These are phyloP conservation scores for Lasius fuliginosus DNA, from an alignment of 2,888 invertebrate genomes.

Conservation along the genomic window DNA sequence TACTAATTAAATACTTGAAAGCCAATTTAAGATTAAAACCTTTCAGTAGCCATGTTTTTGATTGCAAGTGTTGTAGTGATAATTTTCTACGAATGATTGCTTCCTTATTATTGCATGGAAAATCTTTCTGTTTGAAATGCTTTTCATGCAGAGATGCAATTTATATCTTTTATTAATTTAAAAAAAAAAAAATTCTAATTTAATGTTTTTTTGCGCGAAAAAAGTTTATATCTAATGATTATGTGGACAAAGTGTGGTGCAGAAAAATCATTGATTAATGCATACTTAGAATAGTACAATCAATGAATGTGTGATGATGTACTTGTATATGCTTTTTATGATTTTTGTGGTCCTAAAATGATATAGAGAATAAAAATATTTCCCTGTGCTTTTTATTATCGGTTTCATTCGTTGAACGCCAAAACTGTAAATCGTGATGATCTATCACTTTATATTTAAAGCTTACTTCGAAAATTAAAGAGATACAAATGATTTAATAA, in stretches of 20 bases:
- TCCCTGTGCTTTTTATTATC: neutral
- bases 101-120: constrained; percentile 68
- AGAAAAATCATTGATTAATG: constrained; percentile 18
- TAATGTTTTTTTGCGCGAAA: neutral
- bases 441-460: constrained; percentile 17
- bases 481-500: neutral
- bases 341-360: neutral
- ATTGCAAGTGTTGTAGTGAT: constrained; percentile 60
- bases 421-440: neutral
- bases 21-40: constrained; percentile 56
- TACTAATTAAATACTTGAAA: constrained; percentile 33
- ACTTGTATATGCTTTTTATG: neutral
- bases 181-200: too few relatives aligned
- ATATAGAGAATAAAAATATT: constrained; percentile 4
- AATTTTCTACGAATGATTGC: constrained; percentile 49
- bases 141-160: constrained; percentile 23
- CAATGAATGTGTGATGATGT: constrained; percentile 5
- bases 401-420: neutral
- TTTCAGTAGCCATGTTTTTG: constrained; percentile 66
- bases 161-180: constrained; percentile 20
- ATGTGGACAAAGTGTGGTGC: neutral
- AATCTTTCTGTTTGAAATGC: constrained; percentile 34
- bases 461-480: constrained; percentile 10
- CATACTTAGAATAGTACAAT: neutral
- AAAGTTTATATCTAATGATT: constrained; percentile 7